These are phyloP conservation scores for Tachypleus tridentatus DNA, from an alignment of 1,140 invertebrate genomes.

Conservation along the genomic window DNA sequence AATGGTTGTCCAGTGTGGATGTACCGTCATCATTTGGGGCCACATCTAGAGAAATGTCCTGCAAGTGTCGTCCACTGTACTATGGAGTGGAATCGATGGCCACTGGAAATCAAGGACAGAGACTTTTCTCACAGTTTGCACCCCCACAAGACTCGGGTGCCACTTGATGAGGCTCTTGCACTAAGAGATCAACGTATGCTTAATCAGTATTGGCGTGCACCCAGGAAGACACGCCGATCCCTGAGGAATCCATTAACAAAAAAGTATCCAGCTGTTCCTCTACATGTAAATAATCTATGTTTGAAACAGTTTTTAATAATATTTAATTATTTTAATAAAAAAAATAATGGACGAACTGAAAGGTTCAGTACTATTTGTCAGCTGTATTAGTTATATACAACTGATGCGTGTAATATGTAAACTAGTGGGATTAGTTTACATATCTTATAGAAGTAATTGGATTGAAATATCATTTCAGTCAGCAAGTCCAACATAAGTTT, in stretches of 20 bases:
- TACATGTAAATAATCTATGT: conserved; percentile 16
- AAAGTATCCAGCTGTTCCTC: conserved; percentile 35
- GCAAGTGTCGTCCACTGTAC: conserved; percentile 40
- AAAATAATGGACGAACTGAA: too few relatives aligned
- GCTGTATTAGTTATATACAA: too few relatives aligned
- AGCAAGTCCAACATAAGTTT: too few relatives aligned
- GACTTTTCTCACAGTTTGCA: conserved; percentile 15
- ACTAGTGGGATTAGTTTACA: too few relatives aligned
- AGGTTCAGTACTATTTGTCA: too few relatives aligned
- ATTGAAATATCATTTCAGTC: too few relatives aligned
- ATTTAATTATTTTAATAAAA: too few relatives aligned
- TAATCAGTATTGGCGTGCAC: conserved; percentile 20
- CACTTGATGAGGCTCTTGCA: conserved; percentile 39
- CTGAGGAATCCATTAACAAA: conserved; percentile 32
- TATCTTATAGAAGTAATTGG: too few relatives aligned
- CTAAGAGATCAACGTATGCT: conserved; percentile 40
- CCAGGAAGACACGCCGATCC: conserved; percentile 27
- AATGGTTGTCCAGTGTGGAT: conserved; percentile 39
- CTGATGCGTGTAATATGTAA: too few relatives aligned
- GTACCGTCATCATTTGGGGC: conserved; percentile 29
- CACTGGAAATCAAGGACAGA: conserved; percentile 20
- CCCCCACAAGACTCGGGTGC: conserved; percentile 17
- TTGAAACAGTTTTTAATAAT: too few relatives aligned
- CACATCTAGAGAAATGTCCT: conserved; percentile 38
- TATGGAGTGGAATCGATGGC: conserved; percentile 43